Conservation (phyloP, 2,888 invertebrate species). For the Druceiella hillmani region DNA sequence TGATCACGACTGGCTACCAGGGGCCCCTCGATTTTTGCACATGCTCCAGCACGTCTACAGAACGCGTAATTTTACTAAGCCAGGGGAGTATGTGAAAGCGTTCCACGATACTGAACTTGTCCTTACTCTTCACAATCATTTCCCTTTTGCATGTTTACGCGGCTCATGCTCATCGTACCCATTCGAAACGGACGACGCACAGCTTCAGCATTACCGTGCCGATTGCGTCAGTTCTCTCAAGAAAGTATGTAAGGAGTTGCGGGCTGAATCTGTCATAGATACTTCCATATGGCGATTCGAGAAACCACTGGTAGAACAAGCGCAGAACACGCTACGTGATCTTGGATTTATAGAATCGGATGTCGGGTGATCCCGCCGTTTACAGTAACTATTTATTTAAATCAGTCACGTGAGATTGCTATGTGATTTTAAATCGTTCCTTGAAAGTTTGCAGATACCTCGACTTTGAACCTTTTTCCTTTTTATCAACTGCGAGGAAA, state of each 20-base stretch:
- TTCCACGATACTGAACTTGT: conserved; percentile 90
- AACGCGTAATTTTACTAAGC: conserved; percentile 86
- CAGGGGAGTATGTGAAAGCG: conserved; percentile 89
- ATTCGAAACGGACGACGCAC: conserved; percentile 75
- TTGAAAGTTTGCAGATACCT: no score
- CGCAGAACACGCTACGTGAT: conserved; percentile 62
- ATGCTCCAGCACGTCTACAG: conserved; percentile 91
- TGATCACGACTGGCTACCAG: conserved; percentile 73
- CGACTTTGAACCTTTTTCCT: no score
- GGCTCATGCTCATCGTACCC: conserved; percentile 81
- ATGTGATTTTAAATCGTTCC: no score
- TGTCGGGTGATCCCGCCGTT: no score
- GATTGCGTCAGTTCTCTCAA: conserved; percentile 86
- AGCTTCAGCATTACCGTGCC: conserved; percentile 90
- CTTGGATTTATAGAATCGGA: no score
- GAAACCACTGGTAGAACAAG: conserved; percentile 64
- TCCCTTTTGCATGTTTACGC: conserved; percentile 82
- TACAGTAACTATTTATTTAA: no score
- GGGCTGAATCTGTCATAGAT: conserved; percentile 77
- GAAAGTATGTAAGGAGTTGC: conserved; percentile 77
- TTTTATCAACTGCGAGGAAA: no score
- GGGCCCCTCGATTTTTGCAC: conserved; percentile 82
- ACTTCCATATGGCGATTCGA: conserved; percentile 86
- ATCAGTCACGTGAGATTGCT: no score
- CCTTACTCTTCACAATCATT: conserved; percentile 87